phyloP scores from a whole-genome alignment of 2,113 vertebrate species.

The Gallinago jamesoni region DNA sequence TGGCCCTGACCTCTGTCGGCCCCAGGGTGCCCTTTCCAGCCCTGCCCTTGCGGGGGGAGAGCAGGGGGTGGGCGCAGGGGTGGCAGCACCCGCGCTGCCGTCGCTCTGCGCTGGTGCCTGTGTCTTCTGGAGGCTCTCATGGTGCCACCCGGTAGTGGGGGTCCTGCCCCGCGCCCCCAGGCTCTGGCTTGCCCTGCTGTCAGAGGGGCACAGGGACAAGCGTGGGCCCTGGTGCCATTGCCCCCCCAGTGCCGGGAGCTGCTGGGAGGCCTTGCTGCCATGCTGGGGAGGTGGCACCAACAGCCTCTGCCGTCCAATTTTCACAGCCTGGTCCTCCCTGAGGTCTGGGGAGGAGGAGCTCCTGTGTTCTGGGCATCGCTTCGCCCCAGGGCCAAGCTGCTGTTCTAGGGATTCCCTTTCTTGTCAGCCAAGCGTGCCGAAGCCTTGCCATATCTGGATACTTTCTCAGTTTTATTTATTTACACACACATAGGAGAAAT shows the following conservation, averaged over 20 bases:
- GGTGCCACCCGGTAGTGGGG: accelerated
- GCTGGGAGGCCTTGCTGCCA: background rate
- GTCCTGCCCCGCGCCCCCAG: background rate
- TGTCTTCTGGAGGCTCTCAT: background rate
- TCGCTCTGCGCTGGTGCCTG: background rate
- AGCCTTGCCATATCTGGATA: background rate
- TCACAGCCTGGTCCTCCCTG: background rate
- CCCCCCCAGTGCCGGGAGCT: background rate
- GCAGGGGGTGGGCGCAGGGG: background rate
- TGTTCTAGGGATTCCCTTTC: background rate
- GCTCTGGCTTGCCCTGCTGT: background rate
- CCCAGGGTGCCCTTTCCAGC: background rate
- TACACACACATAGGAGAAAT: background rate
- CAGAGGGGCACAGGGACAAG: accelerated
- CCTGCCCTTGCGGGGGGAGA: background rate
- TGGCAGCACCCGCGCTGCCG: background rate
- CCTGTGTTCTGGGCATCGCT: background rate
- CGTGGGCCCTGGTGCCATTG: accelerated
- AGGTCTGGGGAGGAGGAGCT: background rate
- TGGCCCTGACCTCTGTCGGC: background rate
- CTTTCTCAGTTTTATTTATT: background rate
- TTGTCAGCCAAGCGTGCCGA: background rate
- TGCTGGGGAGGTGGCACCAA: too few relatives aligned
- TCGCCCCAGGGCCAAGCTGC: background rate
- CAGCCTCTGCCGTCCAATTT: background rate